Evolutionary conservation across 1,140 invertebrate genomes (phyloP), one percentile per base, ranked within the genome.

Genomic region (Camponotus pennsylvanicus): DNA sequence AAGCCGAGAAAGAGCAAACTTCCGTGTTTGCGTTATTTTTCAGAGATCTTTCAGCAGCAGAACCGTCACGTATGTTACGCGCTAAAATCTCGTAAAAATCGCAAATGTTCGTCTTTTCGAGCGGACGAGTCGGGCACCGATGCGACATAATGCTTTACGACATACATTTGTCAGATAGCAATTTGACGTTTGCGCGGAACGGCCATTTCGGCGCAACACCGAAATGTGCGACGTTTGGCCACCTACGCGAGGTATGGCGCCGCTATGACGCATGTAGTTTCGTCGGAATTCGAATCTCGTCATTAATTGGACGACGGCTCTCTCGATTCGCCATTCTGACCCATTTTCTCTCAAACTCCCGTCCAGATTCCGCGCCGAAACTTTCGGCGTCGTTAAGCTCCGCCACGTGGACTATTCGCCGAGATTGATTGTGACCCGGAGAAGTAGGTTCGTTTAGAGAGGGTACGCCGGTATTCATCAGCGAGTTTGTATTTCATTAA

Each of bases 271-370:
- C 21, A 7, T 32, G 52, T 42, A 57, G 55, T 18, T 64, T 18
- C 69, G 9, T 42, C 40, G 84, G 86, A 85, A 87, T 87, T 78
- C 86, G 73, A 79, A 75, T 63, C 71, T 84, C 78, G 82, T 79
- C 63, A 78, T 90, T 90, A 90, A 90, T 90, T 88, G 89, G 52
- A 86, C 77, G 34, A 76, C 67, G 5, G 32, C 34, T 52, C 76
- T 64, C 34, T 27, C 55, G 32, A 49, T 49, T 78, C 67, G 71
- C 69, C 21, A 40, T 8, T 15, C 61, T 15, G 85, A 89, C 89
- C 88, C 61, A 89, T 42, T 87, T 90, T 87, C 61, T 37, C 27
- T n/a, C 32, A 59, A 57, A 37, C 59, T 63, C 40, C 13, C 80
- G 40, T 15, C 18, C 85, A 77, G 49, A 59, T 45, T 79, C 55